Conservation (phyloP, 2,113 vertebrate species). For the Gorsachius goisagi region DNA sequence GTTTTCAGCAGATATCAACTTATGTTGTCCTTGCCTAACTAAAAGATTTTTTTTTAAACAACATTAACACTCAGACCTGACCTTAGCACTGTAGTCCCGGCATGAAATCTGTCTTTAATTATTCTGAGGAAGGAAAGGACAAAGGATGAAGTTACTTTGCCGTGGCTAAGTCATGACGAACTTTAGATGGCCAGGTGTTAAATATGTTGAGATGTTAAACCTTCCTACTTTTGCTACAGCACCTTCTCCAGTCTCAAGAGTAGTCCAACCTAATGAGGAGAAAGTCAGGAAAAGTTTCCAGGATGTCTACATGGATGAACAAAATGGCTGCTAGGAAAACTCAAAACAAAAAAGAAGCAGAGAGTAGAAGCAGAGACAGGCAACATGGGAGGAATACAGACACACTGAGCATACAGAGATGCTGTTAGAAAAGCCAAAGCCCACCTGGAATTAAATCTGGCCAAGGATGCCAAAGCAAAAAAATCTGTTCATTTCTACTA, state of each 20-base stretch:
- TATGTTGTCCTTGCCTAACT: not conserved
- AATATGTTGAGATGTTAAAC: too few species aligned
- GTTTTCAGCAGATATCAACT: not conserved
- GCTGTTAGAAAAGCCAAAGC: not conserved
- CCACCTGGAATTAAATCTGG: not conserved
- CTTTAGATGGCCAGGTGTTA: too few species aligned
- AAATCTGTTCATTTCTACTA: not conserved
- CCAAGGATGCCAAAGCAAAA: not conserved
- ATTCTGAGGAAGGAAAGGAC: not conserved
- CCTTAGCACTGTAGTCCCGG: not conserved
- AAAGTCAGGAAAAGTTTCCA: not conserved
- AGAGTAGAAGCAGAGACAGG: not conserved
- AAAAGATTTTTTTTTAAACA: not conserved
- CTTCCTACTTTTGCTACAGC: not conserved
- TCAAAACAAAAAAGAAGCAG: not conserved
- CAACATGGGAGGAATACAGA: not conserved
- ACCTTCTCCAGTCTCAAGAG: not conserved
- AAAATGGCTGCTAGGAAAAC: not conserved
- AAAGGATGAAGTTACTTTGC: not conserved
- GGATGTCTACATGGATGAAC: not conserved
- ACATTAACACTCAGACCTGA: not conserved
- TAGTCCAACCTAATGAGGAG: not conserved
- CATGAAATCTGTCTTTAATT: not conserved
- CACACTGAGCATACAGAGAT: not conserved
- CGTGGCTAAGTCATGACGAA: not conserved